Evolutionary conservation across 2,113 vertebrate species (phyloP).

Genomic region (Collichthys lucidus): DNA sequence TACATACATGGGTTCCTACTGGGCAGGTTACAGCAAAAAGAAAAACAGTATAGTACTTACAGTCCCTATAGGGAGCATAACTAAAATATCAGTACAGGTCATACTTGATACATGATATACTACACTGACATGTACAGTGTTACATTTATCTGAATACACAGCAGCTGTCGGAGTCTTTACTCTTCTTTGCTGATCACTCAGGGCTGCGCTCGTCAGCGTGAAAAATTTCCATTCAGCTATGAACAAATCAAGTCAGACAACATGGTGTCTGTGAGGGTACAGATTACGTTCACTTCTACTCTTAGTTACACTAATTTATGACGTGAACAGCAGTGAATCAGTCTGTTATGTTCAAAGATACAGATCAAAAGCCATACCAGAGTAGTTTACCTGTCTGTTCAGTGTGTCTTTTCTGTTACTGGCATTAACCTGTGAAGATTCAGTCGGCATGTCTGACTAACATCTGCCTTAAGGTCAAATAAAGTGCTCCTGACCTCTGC

Average conservation of each 20-base stretch:
- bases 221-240: constrained; percentile 30
- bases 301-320: constrained; percentile 5
- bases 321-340: background rate
- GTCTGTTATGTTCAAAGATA: background rate
- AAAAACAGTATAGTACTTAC: constrained; percentile 15
- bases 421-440: background rate
- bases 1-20: background rate
- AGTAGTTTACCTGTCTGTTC: background rate
- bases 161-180: constrained; percentile 5
- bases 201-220: constrained; percentile 51
- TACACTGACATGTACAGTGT: constrained; percentile 41
- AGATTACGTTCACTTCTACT: background rate
- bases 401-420: background rate
- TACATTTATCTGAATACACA: constrained; percentile 14
- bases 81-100: constrained; percentile 31
- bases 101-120: background rate
- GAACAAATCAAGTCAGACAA: constrained; percentile 47
- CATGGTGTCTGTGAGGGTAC: constrained; percentile 10
- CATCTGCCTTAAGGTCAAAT: constrained; percentile 35
- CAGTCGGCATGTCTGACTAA: background rate
- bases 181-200: constrained; percentile 60
- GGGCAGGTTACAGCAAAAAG: constrained; percentile 12
- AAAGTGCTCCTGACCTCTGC: constrained; percentile 40
- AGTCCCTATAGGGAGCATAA: constrained; percentile 58
- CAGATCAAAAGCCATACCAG: constrained; percentile 46